These are phyloP conservation scores for Drosophila nasuta DNA, from an alignment of 1,140 invertebrate species.

Conservation along the genomic window DNA sequence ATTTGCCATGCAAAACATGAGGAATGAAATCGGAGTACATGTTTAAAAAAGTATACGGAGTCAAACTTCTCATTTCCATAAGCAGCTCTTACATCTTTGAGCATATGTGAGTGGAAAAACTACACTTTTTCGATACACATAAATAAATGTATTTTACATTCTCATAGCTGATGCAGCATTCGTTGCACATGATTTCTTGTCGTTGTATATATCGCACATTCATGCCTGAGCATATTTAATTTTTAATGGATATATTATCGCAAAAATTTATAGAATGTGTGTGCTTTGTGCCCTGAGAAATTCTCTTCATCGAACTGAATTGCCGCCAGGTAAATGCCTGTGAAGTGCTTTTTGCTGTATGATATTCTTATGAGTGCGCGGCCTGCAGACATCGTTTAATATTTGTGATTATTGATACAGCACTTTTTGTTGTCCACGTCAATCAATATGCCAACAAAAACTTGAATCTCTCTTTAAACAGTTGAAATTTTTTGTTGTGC, in stretches of 20 bases:
- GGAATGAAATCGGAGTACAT: background rate
- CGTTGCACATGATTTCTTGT: background rate
- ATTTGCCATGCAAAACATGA: background rate
- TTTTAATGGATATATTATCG: conserved; percentile 57
- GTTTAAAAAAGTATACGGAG: background rate
- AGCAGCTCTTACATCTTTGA: conserved; percentile 47
- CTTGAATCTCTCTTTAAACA: background rate
- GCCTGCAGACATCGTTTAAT: conserved; percentile 14
- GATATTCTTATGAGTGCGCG: background rate
- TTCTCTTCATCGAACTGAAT: conserved; percentile 33
- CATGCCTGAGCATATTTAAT: conserved; percentile 59
- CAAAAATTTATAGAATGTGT: conserved; percentile 28
- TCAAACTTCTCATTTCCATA: conserved; percentile 53
- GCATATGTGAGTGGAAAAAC: background rate
- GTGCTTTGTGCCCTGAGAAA: conserved; percentile 29
- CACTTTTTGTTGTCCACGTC: background rate
- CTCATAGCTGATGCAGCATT: too few species aligned
- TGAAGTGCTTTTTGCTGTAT: background rate
- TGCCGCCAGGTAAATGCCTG: conserved; percentile 26
- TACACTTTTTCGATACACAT: conserved; percentile 5
- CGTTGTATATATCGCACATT: conserved; percentile 19
- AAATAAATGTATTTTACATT: conserved; percentile 2
- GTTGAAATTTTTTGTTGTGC: background rate
- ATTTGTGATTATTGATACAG: conserved; percentile 15
- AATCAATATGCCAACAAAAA: background rate